Evolutionary conservation across 1,140 invertebrate species (phyloP).

Genomic region (Vanessa atalanta): DNA sequence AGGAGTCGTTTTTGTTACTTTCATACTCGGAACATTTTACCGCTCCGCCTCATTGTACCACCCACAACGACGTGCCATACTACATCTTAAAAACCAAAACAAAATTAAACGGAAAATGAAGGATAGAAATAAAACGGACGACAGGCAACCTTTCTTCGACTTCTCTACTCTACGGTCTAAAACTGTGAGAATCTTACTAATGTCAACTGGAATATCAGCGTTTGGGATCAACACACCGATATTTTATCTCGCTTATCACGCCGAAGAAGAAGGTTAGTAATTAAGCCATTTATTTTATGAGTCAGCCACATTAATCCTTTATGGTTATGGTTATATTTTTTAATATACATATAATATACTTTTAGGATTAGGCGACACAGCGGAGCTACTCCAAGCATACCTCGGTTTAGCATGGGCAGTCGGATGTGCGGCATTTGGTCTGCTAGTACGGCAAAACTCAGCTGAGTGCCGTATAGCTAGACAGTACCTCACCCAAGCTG

Average conservation of each 20-base stretch:
- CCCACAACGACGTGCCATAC: conserved; percentile 92
- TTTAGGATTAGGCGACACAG: conserved; percentile 83
- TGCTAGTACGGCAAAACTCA: conserved; percentile 90
- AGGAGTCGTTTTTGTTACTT: conserved; percentile 90
- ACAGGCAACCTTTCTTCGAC: conserved; percentile 92
- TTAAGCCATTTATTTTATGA: background rate
- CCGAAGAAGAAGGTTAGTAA: conserved; percentile 84
- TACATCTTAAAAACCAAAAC: conserved; percentile 93
- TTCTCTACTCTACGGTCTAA: conserved; percentile 91
- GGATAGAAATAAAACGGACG: conserved; percentile 87
- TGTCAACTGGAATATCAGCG: conserved; percentile 88
- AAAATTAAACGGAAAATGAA: conserved; percentile 89
- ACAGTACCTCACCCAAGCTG: conserved; percentile 91
- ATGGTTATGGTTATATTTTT: background rate
- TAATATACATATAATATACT: background rate
- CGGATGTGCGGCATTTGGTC: conserved; percentile 90
- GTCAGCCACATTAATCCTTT: background rate
- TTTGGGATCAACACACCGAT: conserved; percentile 94
- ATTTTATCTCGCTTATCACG: conserved; percentile 91
- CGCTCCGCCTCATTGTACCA: conserved; percentile 94
- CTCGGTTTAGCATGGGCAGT: conserved; percentile 91
- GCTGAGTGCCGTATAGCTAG: conserved; percentile 92
- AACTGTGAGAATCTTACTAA: conserved; percentile 90
- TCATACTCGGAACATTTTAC: conserved; percentile 93
- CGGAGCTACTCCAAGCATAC: conserved; percentile 88